Conservation (phyloP, 2,797 vertebrate genomes). For the Aeoliscus strigatus region DNA sequence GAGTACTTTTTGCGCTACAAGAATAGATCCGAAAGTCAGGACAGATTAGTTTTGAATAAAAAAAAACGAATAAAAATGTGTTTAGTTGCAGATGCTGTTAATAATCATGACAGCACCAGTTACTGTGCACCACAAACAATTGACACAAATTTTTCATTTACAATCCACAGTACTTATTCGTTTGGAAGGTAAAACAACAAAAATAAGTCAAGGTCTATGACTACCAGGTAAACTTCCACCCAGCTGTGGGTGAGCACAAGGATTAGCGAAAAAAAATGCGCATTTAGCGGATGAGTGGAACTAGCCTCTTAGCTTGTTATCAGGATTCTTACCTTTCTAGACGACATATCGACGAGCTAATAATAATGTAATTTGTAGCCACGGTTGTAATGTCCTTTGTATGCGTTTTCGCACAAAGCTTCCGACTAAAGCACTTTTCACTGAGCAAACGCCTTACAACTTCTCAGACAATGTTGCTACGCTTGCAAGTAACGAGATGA, state of each 20-base stretch:
- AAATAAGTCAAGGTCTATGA: no score
- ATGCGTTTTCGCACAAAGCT: neutral
- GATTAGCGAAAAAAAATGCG: slow-evolving; percentile 13
- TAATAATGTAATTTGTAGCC: neutral
- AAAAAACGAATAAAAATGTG: no score
- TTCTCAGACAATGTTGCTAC: neutral
- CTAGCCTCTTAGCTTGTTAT: slow-evolving; percentile 9
- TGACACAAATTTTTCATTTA: no score
- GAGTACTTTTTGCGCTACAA: slow-evolving; percentile 72
- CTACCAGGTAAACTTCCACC: neutral
- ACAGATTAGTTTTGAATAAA: neutral
- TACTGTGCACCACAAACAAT: no score
- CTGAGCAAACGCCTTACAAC: neutral
- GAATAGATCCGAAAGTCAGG: neutral
- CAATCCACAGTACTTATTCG: neutral
- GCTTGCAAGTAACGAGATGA: neutral
- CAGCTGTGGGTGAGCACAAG: slow-evolving; percentile 3
- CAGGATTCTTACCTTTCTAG: slow-evolving; percentile 61
- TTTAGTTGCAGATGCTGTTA: neutral
- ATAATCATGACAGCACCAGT: neutral
- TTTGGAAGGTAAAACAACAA: no score
- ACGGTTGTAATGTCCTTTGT: neutral
- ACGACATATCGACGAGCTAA: slow-evolving; percentile 40
- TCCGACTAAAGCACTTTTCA: rapidly evolving
- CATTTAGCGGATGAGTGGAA: slow-evolving; percentile 9